phyloP scores from a whole-genome alignment of 2,888 invertebrate species.

The Cylloceria caligata region DNA sequence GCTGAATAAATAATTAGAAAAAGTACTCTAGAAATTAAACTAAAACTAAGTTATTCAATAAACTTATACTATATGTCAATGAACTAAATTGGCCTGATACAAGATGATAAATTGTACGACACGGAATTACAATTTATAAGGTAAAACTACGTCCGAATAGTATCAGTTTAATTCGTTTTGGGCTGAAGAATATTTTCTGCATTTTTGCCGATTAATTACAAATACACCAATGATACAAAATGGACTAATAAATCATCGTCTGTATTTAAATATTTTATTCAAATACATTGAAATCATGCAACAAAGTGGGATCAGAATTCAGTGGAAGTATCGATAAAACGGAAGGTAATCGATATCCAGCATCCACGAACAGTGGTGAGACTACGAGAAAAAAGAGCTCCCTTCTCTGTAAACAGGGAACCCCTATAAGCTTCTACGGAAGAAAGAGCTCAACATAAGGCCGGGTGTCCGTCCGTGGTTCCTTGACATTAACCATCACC shows the following conservation, averaged over 20 bases:
- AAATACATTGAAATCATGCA: constrained; percentile 9
- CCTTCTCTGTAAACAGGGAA: constrained; percentile 31
- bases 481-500: constrained; percentile 69
- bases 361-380: constrained; percentile 50
- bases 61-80: no score
- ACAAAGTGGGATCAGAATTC: constrained; percentile 36
- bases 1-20: no score
- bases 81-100: no score
- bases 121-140: no score
- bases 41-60: no score
- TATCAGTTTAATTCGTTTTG: no score
- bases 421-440: constrained; percentile 56
- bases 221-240: no score
- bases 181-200: no score
- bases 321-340: constrained; percentile 59
- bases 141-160: no score
- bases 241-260: not conserved
- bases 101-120: no score
- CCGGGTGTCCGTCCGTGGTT: constrained; percentile 71
- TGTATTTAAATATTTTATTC: not conserved
- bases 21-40: no score
- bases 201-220: no score
- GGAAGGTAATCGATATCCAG: constrained; percentile 67
- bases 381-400: constrained; percentile 26
- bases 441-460: constrained; percentile 63